These are phyloP conservation scores for Opisthocomus hoazin DNA, from an alignment of 2,113 vertebrate species.

Conservation along the genomic window DNA sequence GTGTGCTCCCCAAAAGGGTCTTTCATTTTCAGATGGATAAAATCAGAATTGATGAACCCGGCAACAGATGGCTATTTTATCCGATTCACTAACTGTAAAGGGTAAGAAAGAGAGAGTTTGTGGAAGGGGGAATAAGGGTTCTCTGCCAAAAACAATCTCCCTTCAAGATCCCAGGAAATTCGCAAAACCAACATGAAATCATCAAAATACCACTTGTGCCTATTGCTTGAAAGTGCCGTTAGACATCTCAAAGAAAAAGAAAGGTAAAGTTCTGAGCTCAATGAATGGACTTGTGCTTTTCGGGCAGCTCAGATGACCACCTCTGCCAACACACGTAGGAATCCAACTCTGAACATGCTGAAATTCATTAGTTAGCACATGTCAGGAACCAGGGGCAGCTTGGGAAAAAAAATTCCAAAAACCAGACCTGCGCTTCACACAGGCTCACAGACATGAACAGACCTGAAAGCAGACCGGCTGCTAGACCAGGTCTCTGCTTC, in stretches of 20 bases:
- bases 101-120: neutral
- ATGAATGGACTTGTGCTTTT: neutral
- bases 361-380: neutral
- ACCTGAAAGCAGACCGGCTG: fast-evolving
- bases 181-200: neutral
- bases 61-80: neutral
- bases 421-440: neutral
- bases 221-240: neutral
- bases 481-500: neutral
- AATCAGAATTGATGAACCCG: neutral
- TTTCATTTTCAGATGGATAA: neutral
- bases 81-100: neutral
- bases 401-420: neutral
- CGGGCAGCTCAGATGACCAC: neutral
- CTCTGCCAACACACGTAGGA: neutral
- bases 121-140: neutral
- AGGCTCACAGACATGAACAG: neutral
- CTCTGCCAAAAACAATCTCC: neutral
- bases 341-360: neutral
- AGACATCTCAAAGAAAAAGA: neutral
- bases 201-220: neutral
- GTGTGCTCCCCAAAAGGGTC: neutral
- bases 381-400: neutral
- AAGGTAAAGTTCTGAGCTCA: neutral
- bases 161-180: neutral